Evolutionary conservation across 2,797 vertebrate genomes (phyloP), one percentile per base, ranked within the genome.

Genomic region (Chaetophractus vellerosus): DNA sequence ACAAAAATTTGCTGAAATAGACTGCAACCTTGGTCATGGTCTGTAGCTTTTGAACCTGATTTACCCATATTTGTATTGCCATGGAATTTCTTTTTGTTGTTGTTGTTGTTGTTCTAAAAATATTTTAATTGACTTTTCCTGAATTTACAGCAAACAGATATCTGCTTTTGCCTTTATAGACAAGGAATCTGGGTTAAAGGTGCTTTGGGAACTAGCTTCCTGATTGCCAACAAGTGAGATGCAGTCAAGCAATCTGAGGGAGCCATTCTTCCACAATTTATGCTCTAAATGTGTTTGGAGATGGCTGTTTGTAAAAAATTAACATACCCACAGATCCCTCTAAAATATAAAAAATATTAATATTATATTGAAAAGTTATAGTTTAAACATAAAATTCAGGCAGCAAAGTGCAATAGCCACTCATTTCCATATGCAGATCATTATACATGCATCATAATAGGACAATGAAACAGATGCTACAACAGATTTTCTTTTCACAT

Each of bases 341-440:
- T 55, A 85, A 89, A 94, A 91, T 87, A 85, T 52, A 72, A 69
- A 75, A 95, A 94, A 93, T 93, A 92, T 91, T 91, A 96, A 96
- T 71, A 72, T 74, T 84, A 18, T 10, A 61, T 72, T 26, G 71
- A 31, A 91, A 89, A 87, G 45, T 79, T 93, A 93, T 36, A 90
- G 12, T 55, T 74, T 88, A 72, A 89, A 92, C 14, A 90, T 90
- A 87, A 96, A 95, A 66, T 72, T 63, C 16, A 61, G 38, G 21
- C 71, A 90, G 66, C 36, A 82, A 91, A 93, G 19, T 76, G 14
- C 19, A 64, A 88, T 83, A 84, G 24, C 33, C 68, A 63, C 5
- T 71, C 48, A 86, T 82, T 93, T 96, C 52, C 48, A 83, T 88
- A 84, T 48, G 72, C 31, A 87, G 33, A 90, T 63, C 12, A 81